phyloP scores from a whole-genome alignment of 2,113 vertebrate species.

The Nerophis lumbriciformis region DNA sequence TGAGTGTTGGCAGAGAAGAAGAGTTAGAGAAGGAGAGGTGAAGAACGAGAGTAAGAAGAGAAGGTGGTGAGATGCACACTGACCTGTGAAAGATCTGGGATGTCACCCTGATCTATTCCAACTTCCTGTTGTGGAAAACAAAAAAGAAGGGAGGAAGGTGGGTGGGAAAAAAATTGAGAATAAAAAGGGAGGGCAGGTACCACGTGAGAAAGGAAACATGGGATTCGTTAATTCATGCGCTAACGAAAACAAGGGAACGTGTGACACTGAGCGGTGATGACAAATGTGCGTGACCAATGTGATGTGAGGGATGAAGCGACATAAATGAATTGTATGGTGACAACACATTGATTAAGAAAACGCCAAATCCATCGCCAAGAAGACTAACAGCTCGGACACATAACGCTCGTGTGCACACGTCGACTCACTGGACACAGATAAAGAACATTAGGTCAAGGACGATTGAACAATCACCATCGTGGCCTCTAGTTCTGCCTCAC shows the following conservation, averaged over 20 bases:
- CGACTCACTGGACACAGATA: slow-evolving; percentile 25
- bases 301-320: slow-evolving; percentile 22
- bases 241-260: slow-evolving; percentile 61
- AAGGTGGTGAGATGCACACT: slow-evolving; percentile 76
- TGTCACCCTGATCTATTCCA: slow-evolving; percentile 94
- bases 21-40: slow-evolving; percentile 28
- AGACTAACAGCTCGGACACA: slow-evolving; percentile 3
- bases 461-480: background rate
- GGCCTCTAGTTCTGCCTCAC: slow-evolving; percentile 3
- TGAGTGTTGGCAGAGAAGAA: slow-evolving; percentile 1
- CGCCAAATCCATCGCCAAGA: background rate
- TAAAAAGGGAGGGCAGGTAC: slow-evolving; percentile 18
- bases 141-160: slow-evolving; percentile 29
- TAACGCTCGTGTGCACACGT: slow-evolving; percentile 13
- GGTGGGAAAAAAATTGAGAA: slow-evolving; percentile 22
- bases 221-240: slow-evolving; percentile 69
- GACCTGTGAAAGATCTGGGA: slow-evolving; percentile 96
- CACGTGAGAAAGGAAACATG: slow-evolving; percentile 49
- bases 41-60: slow-evolving; percentile 3
- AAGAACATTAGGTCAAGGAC: slow-evolving; percentile 11
- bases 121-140: slow-evolving; percentile 86
- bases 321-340: slow-evolving; percentile 12
- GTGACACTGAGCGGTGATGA: slow-evolving; percentile 32
- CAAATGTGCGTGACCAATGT: slow-evolving; percentile 43
- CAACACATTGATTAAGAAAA: slow-evolving; percentile 8